These are phyloP conservation scores for Glossophaga mutica DNA, from an alignment of 2,797 vertebrate species.

Conservation along the genomic window DNA sequence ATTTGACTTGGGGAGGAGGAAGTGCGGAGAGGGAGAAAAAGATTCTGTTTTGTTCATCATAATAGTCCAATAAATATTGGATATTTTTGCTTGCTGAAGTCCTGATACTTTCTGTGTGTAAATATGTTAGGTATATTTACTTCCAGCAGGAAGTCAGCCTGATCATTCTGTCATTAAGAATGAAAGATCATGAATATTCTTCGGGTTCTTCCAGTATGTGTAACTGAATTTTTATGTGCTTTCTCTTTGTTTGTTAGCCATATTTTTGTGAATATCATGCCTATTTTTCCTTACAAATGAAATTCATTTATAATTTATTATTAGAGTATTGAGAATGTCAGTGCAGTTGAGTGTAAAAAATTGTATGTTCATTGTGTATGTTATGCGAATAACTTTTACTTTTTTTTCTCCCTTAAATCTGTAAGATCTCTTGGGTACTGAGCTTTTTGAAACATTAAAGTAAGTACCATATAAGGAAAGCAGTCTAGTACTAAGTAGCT, in stretches of 20 bases:
- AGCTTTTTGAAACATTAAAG: conserved; percentile 33
- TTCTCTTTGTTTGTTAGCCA: not conserved
- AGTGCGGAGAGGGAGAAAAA: not conserved
- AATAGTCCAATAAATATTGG: not conserved
- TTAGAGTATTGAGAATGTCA: conserved; percentile 32
- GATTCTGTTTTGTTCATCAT: not conserved
- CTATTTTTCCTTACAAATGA: not conserved
- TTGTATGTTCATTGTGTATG: not conserved
- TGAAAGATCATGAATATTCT: not conserved
- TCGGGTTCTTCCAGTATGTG: not conserved
- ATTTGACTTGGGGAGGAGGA: not conserved
- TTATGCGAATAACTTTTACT: not conserved
- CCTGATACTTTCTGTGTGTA: not conserved
- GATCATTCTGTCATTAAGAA: not conserved
- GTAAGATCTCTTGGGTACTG: conserved; percentile 10
- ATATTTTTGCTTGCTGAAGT: conserved; percentile 6
- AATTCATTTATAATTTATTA: conserved; percentile 31
- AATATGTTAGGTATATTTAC: not conserved
- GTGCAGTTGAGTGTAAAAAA: conserved; percentile 6
- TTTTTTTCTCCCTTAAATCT: not conserved
- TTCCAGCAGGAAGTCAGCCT: not conserved
- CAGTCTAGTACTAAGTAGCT: conserved; percentile 23
- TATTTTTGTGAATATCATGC: not conserved
- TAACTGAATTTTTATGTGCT: conserved; percentile 1
- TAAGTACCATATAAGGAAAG: conserved; percentile 53